Evolutionary conservation across 2,113 vertebrate species (phyloP), one percentile per base, ranked within the genome.

Genomic region (Pteruthius melanotis): DNA sequence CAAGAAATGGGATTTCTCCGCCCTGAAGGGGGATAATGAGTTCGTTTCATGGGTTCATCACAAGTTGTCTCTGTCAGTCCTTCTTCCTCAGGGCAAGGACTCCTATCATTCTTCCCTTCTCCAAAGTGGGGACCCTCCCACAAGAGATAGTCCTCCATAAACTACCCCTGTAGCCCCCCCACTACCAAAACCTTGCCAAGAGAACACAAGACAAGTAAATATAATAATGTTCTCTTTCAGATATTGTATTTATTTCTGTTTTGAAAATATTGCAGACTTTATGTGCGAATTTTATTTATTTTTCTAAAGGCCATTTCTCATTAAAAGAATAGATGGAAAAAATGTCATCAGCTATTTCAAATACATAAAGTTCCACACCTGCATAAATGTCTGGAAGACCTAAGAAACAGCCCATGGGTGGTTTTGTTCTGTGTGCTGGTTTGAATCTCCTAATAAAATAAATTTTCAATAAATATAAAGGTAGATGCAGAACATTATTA

Each of bases 361-460:
- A 78, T 81, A 71, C 28, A 90, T 83, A 68, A 92, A 93, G 44
- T 93, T 93, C 56, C 71, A 86, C 93, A 96, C 85, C 90, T 96
- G 93, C 68, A 89, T 81, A 93, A 91, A 90, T 88, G 88, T 75
- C 76, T 96, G 57, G 26, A 95, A 90, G 88, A 96, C 79, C 68
- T 83, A 63, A 90, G n/a, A 28, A 97, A 75, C 72, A 81, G 71
- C 60, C 72, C 23, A 49, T 96, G 95, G 76, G 90, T 93, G 95
- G 95, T 44, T 96, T 95, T 88, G 65, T 77, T 85, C 84, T 83
- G 22, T 31, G 17, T 56, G 35, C 56, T 83, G 15, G 47, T 93
- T 93, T 75, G 85, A 93, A 74, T 89, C 50, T 91, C 60, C 80
- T 81, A 91, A 93, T 92, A 95, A 96, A 97, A 83, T 83, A 71